A percentile compares a stretch with the other conserved stretches of the same genome.
phyloP scores from a whole-genome alignment of 2,113 vertebrate species.

The Xerus inauris region DNA sequence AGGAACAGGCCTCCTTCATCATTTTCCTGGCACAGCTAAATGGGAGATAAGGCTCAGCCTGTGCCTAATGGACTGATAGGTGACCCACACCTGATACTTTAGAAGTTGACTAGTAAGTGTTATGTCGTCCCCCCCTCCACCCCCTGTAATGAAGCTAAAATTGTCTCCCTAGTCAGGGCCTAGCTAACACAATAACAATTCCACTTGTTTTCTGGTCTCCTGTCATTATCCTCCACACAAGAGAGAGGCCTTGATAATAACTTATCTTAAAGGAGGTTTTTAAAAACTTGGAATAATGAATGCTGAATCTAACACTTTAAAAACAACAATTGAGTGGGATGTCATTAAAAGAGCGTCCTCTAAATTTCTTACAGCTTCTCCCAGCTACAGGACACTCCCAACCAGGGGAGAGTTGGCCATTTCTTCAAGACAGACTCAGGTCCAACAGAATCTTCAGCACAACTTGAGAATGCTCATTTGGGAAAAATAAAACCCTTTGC shows the following conservation, averaged over 20 bases:
- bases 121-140: neutral
- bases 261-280: conserved; percentile 59
- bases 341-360: conserved; percentile 72
- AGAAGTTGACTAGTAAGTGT: conserved; percentile 34
- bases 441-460: neutral
- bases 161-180: conserved; percentile 68
- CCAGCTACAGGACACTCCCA: conserved; percentile 20
- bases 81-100: conserved; percentile 52
- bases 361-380: conserved; percentile 51
- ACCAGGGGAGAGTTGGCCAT: conserved; percentile 41
- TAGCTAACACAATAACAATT: conserved; percentile 73
- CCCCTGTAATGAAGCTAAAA: conserved; percentile 58
- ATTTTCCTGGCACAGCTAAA: neutral
- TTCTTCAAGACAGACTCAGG: conserved; percentile 43
- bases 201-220: conserved; percentile 72
- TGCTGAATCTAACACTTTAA: conserved; percentile 73
- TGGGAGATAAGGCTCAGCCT: neutral
- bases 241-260: conserved; percentile 76
- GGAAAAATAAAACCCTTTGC: neutral
- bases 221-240: conserved; percentile 62
- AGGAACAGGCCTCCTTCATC: neutral
- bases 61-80: neutral
- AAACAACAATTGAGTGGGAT: conserved; percentile 71
- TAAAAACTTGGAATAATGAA: conserved; percentile 71
- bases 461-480: neutral